Percentiles rank a stretch among this genome's conserved stretches.
These are phyloP conservation scores for Cataglyphis altisquamis DNA, from an alignment of 2,888 invertebrate species.

Conservation along the genomic window DNA sequence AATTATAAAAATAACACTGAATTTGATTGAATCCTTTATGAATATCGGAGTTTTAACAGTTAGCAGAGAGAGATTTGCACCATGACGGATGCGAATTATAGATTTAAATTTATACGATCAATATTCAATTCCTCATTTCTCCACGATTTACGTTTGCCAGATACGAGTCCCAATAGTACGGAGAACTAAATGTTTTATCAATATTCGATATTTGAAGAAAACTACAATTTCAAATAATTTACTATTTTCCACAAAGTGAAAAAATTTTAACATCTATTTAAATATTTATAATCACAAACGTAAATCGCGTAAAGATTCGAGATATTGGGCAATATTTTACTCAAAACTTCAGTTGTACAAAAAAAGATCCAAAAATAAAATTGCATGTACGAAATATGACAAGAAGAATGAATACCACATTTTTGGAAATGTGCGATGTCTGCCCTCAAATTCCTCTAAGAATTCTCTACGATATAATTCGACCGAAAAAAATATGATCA, in stretches of 20 bases:
- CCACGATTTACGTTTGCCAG: slow-evolving; percentile 52
- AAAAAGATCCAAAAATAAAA: background rate
- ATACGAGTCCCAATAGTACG: slow-evolving; percentile 11
- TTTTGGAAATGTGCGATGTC: background rate
- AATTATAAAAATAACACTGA: slow-evolving; percentile 51
- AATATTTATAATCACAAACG: background rate
- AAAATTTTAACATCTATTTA: background rate
- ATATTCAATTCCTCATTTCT: slow-evolving; percentile 62
- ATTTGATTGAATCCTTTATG: slow-evolving; percentile 48
- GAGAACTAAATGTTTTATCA: slow-evolving; percentile 6
- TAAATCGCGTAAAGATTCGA: background rate
- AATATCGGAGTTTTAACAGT: slow-evolving; percentile 42
- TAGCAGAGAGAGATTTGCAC: background rate
- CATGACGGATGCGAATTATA: slow-evolving; percentile 54
- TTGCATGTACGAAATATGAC: background rate
- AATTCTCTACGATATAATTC: background rate
- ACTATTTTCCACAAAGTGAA: background rate
- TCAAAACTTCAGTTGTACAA: background rate
- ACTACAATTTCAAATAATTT: slow-evolving; percentile 7
- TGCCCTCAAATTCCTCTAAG: background rate
- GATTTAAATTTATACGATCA: slow-evolving; percentile 74
- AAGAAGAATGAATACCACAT: background rate
- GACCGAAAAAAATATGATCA: background rate
- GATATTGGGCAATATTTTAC: background rate
- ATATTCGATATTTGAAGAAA: background rate